Evolutionary conservation across 2,797 vertebrate genomes (phyloP), one percentile per base, ranked within the genome.

Genomic region (Nyctibius grandis): DNA sequence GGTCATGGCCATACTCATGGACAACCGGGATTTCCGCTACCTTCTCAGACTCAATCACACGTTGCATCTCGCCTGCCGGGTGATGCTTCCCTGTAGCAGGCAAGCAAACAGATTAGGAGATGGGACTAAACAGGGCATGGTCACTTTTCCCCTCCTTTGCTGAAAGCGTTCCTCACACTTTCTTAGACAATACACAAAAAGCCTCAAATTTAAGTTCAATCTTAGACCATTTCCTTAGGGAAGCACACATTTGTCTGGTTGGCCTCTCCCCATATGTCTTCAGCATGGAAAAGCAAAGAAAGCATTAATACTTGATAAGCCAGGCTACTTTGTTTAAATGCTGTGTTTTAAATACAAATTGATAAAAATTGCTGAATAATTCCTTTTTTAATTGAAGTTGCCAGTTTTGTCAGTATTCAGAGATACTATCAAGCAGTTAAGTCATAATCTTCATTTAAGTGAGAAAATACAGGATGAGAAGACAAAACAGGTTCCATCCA

Each of bases 1-100:
- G 98, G 96, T 99, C 98, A 1, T 99, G 99, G 68, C 97, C 92
- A 68, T 99, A 98, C 53, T 97, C 97, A 0, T 93, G 97, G 5
- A 60, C 98, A 26, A 95, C 98, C 0, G 97, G 70, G 12, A 97
- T 96, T 17, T 98, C 98, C 0, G 77, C 97, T 2, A 93, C 98
- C 91, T 98, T 98, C 93, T 98, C 98, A 5, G 98, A 97, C 96
- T 98, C 97, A 44, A 98, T 91, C 91, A 89, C 97, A 22, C 67
- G 98, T 94, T 98, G 97, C 78, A 96, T 94, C 95, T 98, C 98
- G 1, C 97, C 97, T 0, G 34, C 96, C 3, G 99, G 98, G 84
- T 98, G 99, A 85, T 98, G 98, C 76, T 98, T 98, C 77, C 97
- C 98, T 98, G 91, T 3, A 53, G 73, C 63, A 97, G 18, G 86